Evolutionary conservation across 53 echinoderm and acorn worm species (phyloP).

Genomic region (Paelopatides confundens): DNA sequence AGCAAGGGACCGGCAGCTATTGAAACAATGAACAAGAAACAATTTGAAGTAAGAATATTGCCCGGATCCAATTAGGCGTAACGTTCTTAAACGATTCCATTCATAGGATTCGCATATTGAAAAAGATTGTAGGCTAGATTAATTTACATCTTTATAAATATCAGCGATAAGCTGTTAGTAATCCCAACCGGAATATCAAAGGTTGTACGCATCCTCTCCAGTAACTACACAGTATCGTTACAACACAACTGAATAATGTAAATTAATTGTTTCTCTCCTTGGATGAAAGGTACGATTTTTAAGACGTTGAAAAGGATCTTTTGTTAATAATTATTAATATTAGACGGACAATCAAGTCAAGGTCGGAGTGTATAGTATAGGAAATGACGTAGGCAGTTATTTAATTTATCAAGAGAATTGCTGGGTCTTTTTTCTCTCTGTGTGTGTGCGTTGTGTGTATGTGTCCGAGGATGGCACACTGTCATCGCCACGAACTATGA

Average conservation of each 20-base stretch:
- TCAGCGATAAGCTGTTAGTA: conserved; percentile 31
- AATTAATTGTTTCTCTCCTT: neutral
- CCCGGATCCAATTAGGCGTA: conserved; percentile 52
- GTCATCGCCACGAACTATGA: no score
- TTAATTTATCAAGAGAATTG: no score
- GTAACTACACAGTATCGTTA: no score
- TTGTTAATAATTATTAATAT: neutral
- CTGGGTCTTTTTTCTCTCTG: no score
- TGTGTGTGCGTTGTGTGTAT: no score
- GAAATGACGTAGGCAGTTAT: neutral
- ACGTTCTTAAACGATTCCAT: conserved; percentile 28
- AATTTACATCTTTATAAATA: conserved; percentile 48
- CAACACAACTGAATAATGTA: neutral
- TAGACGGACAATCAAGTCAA: neutral
- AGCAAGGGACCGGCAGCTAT: conserved; percentile 11
- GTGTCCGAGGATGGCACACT: no score
- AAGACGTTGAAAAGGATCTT: neutral
- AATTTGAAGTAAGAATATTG: conserved; percentile 55
- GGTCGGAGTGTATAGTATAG: neutral
- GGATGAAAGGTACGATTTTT: neutral
- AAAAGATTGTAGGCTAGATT: conserved; percentile 42
- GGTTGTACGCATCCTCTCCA: neutral
- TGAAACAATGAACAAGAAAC: conserved; percentile 11
- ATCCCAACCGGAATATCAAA: conserved; percentile 42
- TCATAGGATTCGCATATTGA: conserved; percentile 42